Percentiles rank a stretch among this genome's conserved stretches.
Evolutionary conservation across 2,797 vertebrate species (phyloP).

Genomic region (Melanitta fusca): DNA sequence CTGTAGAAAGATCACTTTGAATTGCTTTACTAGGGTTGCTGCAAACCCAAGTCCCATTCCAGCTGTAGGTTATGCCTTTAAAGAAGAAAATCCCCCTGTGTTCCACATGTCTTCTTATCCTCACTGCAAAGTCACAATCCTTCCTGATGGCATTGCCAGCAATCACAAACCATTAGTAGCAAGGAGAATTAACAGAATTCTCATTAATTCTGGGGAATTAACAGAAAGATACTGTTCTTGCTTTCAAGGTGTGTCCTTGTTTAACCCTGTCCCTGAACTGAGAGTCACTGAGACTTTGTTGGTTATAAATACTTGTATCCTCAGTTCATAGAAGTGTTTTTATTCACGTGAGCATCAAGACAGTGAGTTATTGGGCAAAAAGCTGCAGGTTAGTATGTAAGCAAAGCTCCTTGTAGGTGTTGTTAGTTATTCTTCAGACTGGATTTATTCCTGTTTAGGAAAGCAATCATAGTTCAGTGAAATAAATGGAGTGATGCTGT

Average conservation of each 20-base stretch:
- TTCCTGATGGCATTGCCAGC: neutral
- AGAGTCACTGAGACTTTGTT: neutral
- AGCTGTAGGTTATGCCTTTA: neutral
- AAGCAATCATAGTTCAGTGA: neutral
- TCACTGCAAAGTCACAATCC: fast-evolving
- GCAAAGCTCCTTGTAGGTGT: neutral
- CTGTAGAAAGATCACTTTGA: neutral
- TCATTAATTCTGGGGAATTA: neutral
- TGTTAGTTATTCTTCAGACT: neutral
- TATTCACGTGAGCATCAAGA: neutral
- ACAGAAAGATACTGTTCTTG: neutral
- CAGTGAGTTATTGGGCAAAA: neutral
- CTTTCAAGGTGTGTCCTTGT: neutral
- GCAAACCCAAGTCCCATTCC: neutral
- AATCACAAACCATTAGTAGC: fast-evolving
- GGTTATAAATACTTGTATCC: neutral
- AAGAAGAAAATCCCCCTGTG: neutral
- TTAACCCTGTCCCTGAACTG: neutral
- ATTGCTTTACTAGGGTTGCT: neutral
- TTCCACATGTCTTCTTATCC: neutral
- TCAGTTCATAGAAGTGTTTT: neutral
- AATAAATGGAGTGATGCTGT: neutral
- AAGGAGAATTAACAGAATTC: too few species aligned
- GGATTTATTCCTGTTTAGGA: neutral
- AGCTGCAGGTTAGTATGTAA: neutral